Evolutionary conservation across 1,140 invertebrate genomes (phyloP).

Genomic region (Metaphire vulgaris): DNA sequence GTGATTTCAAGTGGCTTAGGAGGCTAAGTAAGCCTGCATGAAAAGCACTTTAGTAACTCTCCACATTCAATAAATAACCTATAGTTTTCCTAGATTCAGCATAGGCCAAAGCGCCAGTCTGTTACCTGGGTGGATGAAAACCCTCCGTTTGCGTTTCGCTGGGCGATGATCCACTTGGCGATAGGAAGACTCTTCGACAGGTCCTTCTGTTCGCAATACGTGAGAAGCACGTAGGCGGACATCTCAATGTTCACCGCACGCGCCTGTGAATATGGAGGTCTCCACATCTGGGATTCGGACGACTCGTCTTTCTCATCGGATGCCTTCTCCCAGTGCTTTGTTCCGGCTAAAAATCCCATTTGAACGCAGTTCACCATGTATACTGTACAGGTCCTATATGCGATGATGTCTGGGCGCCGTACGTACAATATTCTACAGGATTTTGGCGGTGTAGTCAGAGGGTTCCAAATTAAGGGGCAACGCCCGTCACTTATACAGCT

Average conservation of each 20-base stretch:
- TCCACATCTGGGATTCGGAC: conserved; percentile 31
- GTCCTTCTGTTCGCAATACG: conserved; percentile 54
- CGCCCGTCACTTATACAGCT: not conserved
- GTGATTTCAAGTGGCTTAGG: no score
- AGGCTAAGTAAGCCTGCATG: no score
- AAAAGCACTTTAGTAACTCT: no score
- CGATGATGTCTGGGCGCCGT: not conserved
- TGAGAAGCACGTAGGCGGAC: conserved; percentile 72
- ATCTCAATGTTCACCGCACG: conserved; percentile 77
- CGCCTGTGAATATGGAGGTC: conserved; percentile 46
- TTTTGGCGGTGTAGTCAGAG: not conserved
- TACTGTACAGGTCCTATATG: not conserved
- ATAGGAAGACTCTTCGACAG: conserved; percentile 62
- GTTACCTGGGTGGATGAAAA: conserved; percentile 65
- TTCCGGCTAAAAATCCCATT: conserved; percentile 48
- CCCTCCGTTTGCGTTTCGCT: conserved; percentile 72
- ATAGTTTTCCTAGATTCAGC: no score
- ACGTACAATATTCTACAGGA: not conserved
- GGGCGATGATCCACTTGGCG: conserved; percentile 73
- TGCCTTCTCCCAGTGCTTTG: conserved; percentile 35
- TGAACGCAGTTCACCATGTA: conserved; percentile 33
- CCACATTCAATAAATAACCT: no score
- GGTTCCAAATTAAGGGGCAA: not conserved
- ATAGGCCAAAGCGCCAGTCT: no score
- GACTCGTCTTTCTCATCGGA: conserved; percentile 25